Evolutionary conservation across 2,888 invertebrate genomes (phyloP).

Genomic region (Aspidiotus destructor): DNA sequence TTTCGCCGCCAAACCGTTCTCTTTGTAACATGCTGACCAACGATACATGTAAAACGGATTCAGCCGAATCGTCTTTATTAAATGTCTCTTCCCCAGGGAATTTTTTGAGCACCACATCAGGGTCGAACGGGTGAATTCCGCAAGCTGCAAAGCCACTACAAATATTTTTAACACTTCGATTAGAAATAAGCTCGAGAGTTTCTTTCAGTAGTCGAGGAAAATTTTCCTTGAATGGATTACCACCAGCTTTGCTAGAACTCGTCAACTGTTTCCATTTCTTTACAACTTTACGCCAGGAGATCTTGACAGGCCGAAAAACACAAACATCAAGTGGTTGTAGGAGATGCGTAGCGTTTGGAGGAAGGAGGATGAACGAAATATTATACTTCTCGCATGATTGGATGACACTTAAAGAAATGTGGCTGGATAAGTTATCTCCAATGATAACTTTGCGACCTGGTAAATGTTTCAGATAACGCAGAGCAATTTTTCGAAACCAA

Average conservation of each 20-base stretch:
- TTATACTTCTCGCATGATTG: slow-evolving; percentile 9
- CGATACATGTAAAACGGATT: background rate
- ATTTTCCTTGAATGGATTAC: background rate
- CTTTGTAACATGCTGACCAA: background rate
- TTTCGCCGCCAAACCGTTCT: background rate
- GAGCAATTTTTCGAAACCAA: slow-evolving; percentile 30
- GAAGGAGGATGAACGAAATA: slow-evolving; percentile 12
- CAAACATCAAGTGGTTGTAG: slow-evolving; percentile 25
- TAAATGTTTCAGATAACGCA: slow-evolving; percentile 8
- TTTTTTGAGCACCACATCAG: background rate
- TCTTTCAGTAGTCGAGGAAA: slow-evolving; percentile 2
- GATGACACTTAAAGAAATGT: slow-evolving; percentile 11
- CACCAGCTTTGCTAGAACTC: background rate
- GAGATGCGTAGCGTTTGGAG: slow-evolving; percentile 22
- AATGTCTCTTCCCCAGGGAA: background rate
- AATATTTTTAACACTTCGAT: background rate
- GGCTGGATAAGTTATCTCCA: slow-evolving; percentile 20
- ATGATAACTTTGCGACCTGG: slow-evolving; percentile 21
- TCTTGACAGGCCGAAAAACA: slow-evolving; percentile 17
- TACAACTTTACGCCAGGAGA: slow-evolving; percentile 3
- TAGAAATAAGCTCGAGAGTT: background rate
- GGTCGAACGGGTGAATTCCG: background rate
- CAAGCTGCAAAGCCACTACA: background rate
- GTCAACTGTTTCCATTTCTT: background rate
- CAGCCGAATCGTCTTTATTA: background rate